Evolutionary conservation across 2,113 vertebrate genomes (phyloP), one percentile per base, ranked within the genome.

Genomic region (Rhombomys opimus): DNA sequence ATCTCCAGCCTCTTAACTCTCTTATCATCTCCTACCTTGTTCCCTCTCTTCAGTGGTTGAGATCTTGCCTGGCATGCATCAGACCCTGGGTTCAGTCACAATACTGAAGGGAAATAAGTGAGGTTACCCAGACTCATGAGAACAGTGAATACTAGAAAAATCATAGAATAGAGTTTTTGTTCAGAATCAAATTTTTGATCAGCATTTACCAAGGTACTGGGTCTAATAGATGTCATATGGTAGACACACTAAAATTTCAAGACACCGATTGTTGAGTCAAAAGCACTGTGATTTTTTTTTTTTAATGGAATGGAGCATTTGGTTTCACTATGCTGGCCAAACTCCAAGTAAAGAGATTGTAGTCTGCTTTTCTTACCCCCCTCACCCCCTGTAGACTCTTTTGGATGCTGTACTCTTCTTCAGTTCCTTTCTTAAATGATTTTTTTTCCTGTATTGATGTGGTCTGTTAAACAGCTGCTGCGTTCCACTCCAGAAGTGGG

Each of bases 381-480:
- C 6, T 10, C 25, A 46, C 59, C 46, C 22, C 75, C 68, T 78
- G 50, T 76, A 93, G 65, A 85, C 97, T 89, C 89, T 91, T 96
- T 95, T 61, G 35, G 87, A 96, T 86, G 59, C 52, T 96, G 23
- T 20, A 54, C 41, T 95, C 59, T 95, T 78, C 84, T 90, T 96
- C 78, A 94, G 54, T 96, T 97, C 86, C 35, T 87, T 93, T 95
- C 91, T 94, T 89, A 95, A 95, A 94, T 78, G 93, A 96, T 95
- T 96, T 10, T 41, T 72, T 15, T 85, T 81, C 22, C 89, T 88
- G 75, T 96, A 92, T 95, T 95, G 52, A 95, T 89, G 93, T 94
- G 25, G 80, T 68, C 92, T 92, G 50, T 95, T 95, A 94, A 97
- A 95, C 95, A 97, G 96, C 89, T 95, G 92, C 93, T 95, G 90